phyloP scores from a whole-genome alignment of 2,797 vertebrate species.

The Buphagus erythrorhynchus region DNA sequence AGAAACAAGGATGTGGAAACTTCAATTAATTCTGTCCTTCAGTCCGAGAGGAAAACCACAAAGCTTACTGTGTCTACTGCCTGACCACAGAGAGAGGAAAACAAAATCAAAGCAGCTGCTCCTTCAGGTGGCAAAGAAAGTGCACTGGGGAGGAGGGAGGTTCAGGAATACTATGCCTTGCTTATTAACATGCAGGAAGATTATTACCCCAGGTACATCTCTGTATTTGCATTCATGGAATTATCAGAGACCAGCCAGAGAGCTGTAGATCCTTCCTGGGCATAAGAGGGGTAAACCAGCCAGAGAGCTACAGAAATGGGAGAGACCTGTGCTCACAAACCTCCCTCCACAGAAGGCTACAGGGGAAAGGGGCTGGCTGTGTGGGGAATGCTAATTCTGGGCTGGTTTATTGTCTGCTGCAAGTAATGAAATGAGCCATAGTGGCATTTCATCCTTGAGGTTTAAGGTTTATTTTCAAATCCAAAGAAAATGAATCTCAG shows the following conservation, averaged over 20 bases:
- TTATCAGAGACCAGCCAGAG: neutral
- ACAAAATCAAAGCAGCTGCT: neutral
- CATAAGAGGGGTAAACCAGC: neutral
- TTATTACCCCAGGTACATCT: neutral
- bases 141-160: neutral
- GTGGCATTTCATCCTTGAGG: neutral
- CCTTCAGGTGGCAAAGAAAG: neutral
- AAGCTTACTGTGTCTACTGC: neutral
- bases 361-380: rapidly evolving
- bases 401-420: neutral
- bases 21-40: neutral
- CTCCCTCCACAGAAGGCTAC: neutral
- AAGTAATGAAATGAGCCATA: neutral
- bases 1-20: neutral
- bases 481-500: slow-evolving; percentile 44
- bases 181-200: neutral
- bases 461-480: slow-evolving; percentile 41
- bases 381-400: neutral
- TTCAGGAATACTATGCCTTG: neutral
- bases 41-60: neutral
- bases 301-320: neutral
- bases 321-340: neutral
- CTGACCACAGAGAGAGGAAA: rapidly evolving
- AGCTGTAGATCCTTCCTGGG: neutral
- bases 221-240: neutral